Evolutionary conservation across 1,140 invertebrate genomes (phyloP), one percentile per base, ranked within the genome.

Genomic region (Pissodes strobi): DNA sequence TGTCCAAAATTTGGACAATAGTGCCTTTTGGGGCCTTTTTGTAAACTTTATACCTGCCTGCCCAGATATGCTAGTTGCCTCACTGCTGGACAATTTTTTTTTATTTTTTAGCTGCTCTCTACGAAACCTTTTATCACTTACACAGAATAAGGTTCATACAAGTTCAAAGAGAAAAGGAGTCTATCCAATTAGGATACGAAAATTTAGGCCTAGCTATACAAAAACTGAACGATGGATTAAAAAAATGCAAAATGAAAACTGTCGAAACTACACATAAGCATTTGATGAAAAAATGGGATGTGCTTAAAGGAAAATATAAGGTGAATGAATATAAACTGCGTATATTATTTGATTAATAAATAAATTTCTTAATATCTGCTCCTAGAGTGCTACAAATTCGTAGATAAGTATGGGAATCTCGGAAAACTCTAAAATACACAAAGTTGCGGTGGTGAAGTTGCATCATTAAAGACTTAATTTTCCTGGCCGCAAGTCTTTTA

Each of bases 221-320:
- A 63, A 86, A 84, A 70, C 76, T 85, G 0, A 74, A 86, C 38
- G 87, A 87, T 34, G 81, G 82, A 1, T 77, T 88, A 2, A 88
- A 86, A 61, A 86, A 86, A 60, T 80, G 82, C 13, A 84, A 86
- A 68, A 79, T 80, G 9, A 79, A 76, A 8, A 77, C 76, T 6
- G 73, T 87, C 19, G 86, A 88, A 34, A 81, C 74, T 63, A 82
- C 81, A 58, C 81, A 85, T 8, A 86, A 87, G 60, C 82, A 85
- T 34, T 77, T 88, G 22, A 79, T 82, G 23, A 77, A 77, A 0
- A 85, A 86, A 69, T 89, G 87, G 87, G 87, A 88, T 13, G 82
- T 84, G 27, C 79, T 88, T 0, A 78, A 81, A n/a, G 87, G 85
- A 71, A 87, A 88, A 75, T 89, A 88, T 69, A 63, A 76, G 38